Evolutionary conservation across 2,113 vertebrate genomes (phyloP).

Genomic region (Tragelaphus scriptus): DNA sequence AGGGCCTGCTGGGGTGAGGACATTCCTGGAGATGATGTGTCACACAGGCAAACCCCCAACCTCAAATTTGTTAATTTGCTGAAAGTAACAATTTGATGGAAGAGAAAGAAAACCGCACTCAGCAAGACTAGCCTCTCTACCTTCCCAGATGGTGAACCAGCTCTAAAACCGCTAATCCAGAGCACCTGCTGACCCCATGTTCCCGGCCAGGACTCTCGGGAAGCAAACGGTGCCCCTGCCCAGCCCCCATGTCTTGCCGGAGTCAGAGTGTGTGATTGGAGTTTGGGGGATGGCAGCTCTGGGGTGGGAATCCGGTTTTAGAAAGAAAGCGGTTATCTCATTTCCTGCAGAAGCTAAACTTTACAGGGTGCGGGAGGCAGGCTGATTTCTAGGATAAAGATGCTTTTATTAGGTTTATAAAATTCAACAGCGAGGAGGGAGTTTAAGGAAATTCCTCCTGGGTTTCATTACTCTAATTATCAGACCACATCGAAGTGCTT

Average conservation of each 20-base stretch:
- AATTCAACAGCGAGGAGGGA: slow-evolving; percentile 72
- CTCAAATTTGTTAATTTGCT: background rate
- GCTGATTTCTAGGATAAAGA: slow-evolving; percentile 53
- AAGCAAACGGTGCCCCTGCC: too few species aligned
- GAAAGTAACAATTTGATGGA: accelerated
- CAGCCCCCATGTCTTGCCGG: accelerated
- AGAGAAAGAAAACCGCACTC: background rate
- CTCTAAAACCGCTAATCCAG: background rate
- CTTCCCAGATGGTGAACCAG: accelerated
- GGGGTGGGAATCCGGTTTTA: accelerated
- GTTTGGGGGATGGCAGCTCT: too few species aligned
- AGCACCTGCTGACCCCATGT: too few species aligned
- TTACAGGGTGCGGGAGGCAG: background rate
- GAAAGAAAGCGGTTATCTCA: background rate
- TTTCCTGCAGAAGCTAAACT: slow-evolving; percentile 17
- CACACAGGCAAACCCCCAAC: background rate
- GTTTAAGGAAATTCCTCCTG: slow-evolving; percentile 85
- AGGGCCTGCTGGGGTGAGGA: background rate
- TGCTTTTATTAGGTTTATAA: slow-evolving; percentile 68
- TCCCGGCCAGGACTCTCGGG: background rate
- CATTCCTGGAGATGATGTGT: accelerated
- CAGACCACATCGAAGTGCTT: slow-evolving; percentile 84
- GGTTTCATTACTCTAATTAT: slow-evolving; percentile 97
- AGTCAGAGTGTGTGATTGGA: background rate
- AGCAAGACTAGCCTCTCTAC: background rate